Percentiles rank a stretch among this genome's conserved stretches.
phyloP scores from a whole-genome alignment of 2,888 invertebrate species.

The Mesochorus sp. region DNA sequence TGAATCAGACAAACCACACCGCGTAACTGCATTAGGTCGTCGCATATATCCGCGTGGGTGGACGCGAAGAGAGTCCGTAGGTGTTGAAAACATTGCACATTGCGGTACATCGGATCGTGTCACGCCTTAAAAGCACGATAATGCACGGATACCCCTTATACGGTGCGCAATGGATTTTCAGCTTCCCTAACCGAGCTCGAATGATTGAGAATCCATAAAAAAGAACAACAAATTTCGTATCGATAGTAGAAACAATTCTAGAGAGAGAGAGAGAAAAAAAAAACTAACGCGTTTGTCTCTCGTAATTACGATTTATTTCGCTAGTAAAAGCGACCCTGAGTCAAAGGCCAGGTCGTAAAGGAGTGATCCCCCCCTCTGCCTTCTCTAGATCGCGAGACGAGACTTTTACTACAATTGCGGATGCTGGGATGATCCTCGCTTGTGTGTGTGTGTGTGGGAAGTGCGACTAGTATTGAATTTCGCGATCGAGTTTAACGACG shows the following conservation, averaged over 20 bases:
- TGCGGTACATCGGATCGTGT: constrained; percentile 33
- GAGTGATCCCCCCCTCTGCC: too few species aligned
- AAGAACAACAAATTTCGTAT: too few species aligned
- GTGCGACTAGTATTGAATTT: neutral
- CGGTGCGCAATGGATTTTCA: too few species aligned
- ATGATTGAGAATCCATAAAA: too few species aligned
- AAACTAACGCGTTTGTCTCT: too few species aligned
- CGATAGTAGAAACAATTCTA: neutral
- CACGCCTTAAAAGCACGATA: constrained; percentile 33
- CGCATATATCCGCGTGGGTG: constrained; percentile 50
- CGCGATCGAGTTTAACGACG: neutral
- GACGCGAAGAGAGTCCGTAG: constrained; percentile 49
- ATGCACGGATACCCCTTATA: neutral
- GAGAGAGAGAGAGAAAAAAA: too few species aligned
- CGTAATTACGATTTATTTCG: constrained; percentile 53
- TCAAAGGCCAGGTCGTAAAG: too few species aligned
- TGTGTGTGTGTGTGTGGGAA: constrained; percentile 8
- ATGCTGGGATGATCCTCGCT: constrained; percentile 1
- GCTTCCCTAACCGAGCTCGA: too few species aligned
- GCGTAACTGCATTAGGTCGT: constrained; percentile 36
- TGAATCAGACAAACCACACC: constrained; percentile 50
- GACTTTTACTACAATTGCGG: constrained; percentile 42
- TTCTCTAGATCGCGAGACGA: too few species aligned
- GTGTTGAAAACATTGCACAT: constrained; percentile 43
- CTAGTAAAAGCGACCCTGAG: constrained; percentile 1